Percentiles rank a stretch among this genome's conserved stretches.
Evolutionary conservation across 2,797 vertebrate species (phyloP).

Genomic region (Hylomyscus alleni): DNA sequence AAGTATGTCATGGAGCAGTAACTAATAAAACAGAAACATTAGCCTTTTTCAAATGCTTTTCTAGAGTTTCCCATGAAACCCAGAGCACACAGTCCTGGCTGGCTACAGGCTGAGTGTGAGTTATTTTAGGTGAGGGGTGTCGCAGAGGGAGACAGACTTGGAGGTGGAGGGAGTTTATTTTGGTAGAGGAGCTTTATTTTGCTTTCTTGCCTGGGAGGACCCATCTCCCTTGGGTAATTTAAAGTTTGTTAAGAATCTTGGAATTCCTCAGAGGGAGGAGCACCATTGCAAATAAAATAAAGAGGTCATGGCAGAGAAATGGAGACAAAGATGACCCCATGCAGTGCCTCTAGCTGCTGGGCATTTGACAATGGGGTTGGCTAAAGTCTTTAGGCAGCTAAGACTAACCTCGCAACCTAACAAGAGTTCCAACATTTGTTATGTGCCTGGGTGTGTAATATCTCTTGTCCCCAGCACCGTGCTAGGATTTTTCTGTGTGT

Average conservation of each 20-base stretch:
- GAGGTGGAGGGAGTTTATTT: conserved; percentile 55
- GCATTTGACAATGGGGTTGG: not conserved
- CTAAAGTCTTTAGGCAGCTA: not conserved
- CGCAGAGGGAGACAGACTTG: conserved; percentile 11
- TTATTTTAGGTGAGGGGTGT: conserved; percentile 60
- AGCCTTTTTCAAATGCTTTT: conserved; percentile 9
- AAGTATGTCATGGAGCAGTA: not conserved
- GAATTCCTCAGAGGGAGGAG: conserved; percentile 58
- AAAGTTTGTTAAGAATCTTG: conserved; percentile 75
- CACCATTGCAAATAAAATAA: conserved; percentile 17
- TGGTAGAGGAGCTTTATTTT: conserved; percentile 70
- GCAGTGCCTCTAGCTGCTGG: fast-evolving
- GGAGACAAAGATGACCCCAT: not conserved
- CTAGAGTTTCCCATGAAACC: not conserved
- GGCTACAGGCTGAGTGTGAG: not conserved
- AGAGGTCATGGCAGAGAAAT: not conserved
- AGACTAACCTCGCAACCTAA: not conserved
- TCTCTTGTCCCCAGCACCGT: not conserved
- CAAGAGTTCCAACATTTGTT: fast-evolving
- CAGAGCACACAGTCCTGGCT: fast-evolving
- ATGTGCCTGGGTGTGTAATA: too few relatives aligned
- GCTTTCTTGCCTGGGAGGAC: conserved; percentile 66
- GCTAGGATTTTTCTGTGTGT: not conserved
- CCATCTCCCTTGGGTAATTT: conserved; percentile 69
- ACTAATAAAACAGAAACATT: not conserved